These are phyloP conservation scores for Hephaestus fuliginosus DNA, from an alignment of 2,797 vertebrate species.

Conservation along the genomic window DNA sequence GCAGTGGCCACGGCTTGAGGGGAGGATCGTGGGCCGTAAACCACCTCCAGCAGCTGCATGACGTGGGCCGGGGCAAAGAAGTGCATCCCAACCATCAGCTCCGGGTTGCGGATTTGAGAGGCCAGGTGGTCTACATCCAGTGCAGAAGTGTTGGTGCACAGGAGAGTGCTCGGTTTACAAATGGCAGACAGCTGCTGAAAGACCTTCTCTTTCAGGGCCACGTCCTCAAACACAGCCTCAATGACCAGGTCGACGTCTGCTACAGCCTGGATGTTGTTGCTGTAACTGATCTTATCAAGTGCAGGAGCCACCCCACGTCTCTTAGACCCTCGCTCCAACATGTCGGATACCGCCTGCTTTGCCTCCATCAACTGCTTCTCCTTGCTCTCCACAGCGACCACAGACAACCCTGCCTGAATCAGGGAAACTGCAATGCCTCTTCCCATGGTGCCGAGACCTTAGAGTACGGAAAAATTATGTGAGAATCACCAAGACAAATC, in stretches of 20 bases:
- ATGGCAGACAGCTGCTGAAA: constrained; percentile 88
- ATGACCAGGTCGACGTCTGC: constrained; percentile 89
- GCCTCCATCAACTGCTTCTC: constrained; percentile 86
- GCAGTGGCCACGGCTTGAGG: constrained; percentile 88
- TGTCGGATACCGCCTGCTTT: constrained; percentile 80
- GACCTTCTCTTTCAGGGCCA: constrained; percentile 89
- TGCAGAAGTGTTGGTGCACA: constrained; percentile 93
- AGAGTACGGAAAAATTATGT: constrained; percentile 21
- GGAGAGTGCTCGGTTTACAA: constrained; percentile 87
- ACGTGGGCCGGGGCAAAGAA: constrained; percentile 95
- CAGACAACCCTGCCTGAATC: constrained; percentile 87
- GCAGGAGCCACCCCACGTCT: constrained; percentile 74
- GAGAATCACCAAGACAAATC: background rate
- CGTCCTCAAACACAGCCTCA: constrained; percentile 95
- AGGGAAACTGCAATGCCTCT: constrained; percentile 90
- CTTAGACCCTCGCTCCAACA: constrained; percentile 86
- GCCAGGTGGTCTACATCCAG: constrained; percentile 91
- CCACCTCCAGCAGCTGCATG: constrained; percentile 94
- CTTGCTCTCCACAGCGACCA: constrained; percentile 91
- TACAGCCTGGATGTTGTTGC: constrained; percentile 78
- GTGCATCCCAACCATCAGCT: constrained; percentile 93
- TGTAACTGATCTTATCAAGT: constrained; percentile 81
- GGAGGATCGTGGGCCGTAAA: constrained; percentile 87
- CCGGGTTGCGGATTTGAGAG: constrained; percentile 82
- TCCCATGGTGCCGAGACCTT: constrained; percentile 97